Percentiles rank a stretch among this genome's conserved stretches.
phyloP scores from a whole-genome alignment of 2,797 vertebrate genomes.

The Chiroxiphia lanceolata region DNA sequence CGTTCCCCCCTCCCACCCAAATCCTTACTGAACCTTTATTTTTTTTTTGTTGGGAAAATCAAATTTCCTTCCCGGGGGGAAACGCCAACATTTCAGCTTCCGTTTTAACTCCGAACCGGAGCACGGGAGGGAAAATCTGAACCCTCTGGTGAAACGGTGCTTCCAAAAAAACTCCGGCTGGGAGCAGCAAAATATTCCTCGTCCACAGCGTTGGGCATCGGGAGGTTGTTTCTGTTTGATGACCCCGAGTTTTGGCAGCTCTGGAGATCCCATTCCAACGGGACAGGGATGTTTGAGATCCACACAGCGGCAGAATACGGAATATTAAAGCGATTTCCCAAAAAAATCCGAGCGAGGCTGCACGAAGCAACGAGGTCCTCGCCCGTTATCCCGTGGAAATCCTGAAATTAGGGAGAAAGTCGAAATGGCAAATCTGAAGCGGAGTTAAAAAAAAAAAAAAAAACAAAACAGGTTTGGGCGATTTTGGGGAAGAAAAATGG shows the following conservation, averaged over 20 bases:
- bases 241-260: neutral
- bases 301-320: neutral
- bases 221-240: neutral
- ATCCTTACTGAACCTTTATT: neutral
- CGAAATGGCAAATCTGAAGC: neutral
- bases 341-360: neutral
- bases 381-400: neutral
- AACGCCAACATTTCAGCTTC: neutral
- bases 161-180: neutral
- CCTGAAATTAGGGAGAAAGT: neutral
- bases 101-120: neutral
- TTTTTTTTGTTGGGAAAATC: neutral
- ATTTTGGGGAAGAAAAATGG: no score
- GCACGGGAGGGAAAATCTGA: neutral
- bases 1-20: neutral
- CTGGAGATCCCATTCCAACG: neutral
- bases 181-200: neutral
- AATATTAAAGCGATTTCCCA: neutral
- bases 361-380: no score
- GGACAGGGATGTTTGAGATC: neutral
- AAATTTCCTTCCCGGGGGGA: slow-evolving; percentile 1
- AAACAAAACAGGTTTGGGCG: no score
- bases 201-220: neutral
- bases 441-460: no score
- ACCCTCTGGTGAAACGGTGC: neutral